Evolutionary conservation across 2,113 vertebrate species (phyloP).

Genomic region (Chamaetylas fuelleborni): DNA sequence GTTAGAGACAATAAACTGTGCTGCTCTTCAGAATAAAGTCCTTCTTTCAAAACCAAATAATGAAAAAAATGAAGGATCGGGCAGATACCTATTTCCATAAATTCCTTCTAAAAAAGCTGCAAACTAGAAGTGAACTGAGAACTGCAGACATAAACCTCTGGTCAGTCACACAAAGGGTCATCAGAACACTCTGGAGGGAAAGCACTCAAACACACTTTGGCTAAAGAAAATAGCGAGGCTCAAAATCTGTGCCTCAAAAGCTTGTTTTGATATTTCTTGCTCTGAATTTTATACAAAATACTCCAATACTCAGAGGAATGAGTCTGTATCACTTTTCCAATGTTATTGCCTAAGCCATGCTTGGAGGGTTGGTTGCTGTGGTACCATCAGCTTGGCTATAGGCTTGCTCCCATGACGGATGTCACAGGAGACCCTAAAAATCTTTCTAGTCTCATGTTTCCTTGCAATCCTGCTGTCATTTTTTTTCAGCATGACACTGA

Average conservation of each 20-base stretch:
- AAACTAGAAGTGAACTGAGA: neutral
- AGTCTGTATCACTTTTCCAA: neutral
- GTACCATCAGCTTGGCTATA: neutral
- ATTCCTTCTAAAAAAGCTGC: neutral
- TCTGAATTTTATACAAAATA: neutral
- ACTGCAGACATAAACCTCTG: neutral
- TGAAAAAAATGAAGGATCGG: too few species aligned
- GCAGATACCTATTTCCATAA: neutral
- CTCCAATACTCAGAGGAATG: neutral
- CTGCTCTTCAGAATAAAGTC: neutral
- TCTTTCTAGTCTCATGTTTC: neutral
- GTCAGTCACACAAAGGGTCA: neutral
- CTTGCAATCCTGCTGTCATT: neutral
- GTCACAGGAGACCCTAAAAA: neutral
- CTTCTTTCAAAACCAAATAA: neutral
- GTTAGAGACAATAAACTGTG: neutral
- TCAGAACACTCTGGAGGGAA: neutral
- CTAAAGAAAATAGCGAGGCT: neutral
- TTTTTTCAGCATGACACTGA: neutral
- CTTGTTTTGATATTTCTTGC: neutral
- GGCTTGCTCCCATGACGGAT: neutral
- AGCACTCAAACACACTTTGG: neutral
- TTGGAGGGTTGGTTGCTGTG: neutral
- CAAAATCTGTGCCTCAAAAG: neutral
- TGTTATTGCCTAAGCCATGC: neutral